These are phyloP conservation scores for Chionodraco myersi DNA, from an alignment of 2,113 vertebrate species.

Conservation along the genomic window DNA sequence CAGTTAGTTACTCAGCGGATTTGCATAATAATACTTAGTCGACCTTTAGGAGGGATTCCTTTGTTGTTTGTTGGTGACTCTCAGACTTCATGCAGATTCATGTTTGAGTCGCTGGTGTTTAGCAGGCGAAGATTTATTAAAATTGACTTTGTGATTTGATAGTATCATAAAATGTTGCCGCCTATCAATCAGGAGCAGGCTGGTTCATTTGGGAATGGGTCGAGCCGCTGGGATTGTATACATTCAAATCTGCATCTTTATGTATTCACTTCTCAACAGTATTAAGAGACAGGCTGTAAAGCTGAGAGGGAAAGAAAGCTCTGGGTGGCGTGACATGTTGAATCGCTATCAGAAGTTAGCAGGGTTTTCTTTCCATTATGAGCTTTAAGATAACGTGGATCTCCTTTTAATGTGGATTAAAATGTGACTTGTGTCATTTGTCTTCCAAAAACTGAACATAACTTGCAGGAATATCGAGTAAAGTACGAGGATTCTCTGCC, in stretches of 20 bases:
- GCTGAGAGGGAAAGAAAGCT: too few species aligned
- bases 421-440: not conserved
- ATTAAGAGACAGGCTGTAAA: not conserved
- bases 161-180: conserved; percentile 12
- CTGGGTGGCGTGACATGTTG: too few species aligned
- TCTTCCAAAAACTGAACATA: not conserved
- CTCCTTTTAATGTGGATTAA: not conserved
- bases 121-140: conserved; percentile 43
- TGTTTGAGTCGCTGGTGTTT: conserved; percentile 47
- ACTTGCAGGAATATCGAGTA: not conserved
- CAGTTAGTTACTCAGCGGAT: conserved; percentile 58
- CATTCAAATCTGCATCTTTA: conserved; percentile 1
- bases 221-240: conserved; percentile 5
- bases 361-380: too few species aligned
- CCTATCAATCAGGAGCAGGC: conserved; percentile 50
- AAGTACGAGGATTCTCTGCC: not conserved
- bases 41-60: conserved; percentile 60
- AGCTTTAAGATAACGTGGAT: not conserved
- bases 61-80: conserved; percentile 57
- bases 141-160: conserved; percentile 32
- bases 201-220: conserved; percentile 19
- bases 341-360: too few species aligned
- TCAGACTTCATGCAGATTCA: conserved; percentile 47
- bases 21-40: conserved; percentile 70
- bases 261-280: not conserved